Evolutionary conservation across 2,113 vertebrate genomes (phyloP).

Genomic region (Naja naja): DNA sequence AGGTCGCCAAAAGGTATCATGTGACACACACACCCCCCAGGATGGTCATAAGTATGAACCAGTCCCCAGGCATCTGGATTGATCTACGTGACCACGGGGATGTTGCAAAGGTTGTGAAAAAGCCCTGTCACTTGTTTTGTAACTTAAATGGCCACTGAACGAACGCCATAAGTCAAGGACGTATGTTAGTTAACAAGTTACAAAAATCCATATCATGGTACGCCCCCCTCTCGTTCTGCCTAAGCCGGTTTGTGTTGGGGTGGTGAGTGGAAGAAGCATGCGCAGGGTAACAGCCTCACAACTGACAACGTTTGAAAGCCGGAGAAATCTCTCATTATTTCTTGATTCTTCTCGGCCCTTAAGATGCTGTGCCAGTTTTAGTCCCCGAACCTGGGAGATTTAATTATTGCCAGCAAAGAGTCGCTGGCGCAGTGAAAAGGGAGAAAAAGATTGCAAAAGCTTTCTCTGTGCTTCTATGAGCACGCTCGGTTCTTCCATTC

Average conservation of each 20-base stretch:
- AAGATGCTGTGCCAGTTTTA: conserved; percentile 48
- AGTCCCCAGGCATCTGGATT: too few relatives aligned
- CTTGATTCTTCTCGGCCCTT: conserved; percentile 50
- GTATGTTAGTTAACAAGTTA: too few relatives aligned
- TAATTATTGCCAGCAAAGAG: conserved; percentile 6
- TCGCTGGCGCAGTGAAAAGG: background rate
- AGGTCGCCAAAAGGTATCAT: too few relatives aligned
- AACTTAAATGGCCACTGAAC: too few relatives aligned
- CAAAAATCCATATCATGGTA: too few relatives aligned
- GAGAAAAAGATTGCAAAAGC: background rate
- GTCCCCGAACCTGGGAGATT: background rate
- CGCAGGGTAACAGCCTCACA: background rate
- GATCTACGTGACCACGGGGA: too few relatives aligned
- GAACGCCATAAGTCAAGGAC: too few relatives aligned
- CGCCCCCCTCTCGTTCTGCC: background rate
- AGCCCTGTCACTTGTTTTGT: too few relatives aligned
- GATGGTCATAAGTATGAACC: too few relatives aligned
- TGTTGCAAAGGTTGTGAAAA: too few relatives aligned
- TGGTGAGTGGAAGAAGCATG: background rate
- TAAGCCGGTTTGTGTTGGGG: background rate
- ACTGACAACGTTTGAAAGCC: background rate
- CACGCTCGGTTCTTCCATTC: background rate
- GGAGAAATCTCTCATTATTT: background rate
- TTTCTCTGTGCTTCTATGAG: background rate
- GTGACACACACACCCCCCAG: too few relatives aligned